Percentiles rank a stretch among this genome's conserved stretches.
These are phyloP conservation scores for Rhabdornis inornatus DNA, from an alignment of 2,113 vertebrate species.

Conservation along the genomic window DNA sequence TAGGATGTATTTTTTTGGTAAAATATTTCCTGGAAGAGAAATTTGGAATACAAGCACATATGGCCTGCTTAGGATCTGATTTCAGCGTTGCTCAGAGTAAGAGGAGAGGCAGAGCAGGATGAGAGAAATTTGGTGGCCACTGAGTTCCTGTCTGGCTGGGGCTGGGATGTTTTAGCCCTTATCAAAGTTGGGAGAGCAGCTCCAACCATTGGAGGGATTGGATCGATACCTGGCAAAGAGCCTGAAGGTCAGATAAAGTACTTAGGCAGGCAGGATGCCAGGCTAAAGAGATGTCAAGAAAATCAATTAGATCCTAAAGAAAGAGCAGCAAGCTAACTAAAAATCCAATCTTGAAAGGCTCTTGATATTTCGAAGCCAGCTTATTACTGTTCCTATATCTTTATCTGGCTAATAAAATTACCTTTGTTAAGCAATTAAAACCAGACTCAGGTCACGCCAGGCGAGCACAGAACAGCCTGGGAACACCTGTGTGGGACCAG, in stretches of 20 bases:
- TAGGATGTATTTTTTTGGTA: not conserved
- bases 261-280: conserved; percentile 84
- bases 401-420: conserved; percentile 77
- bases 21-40: conserved; percentile 47
- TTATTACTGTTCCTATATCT: conserved; percentile 73
- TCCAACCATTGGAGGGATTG: conserved; percentile 68
- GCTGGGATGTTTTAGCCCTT: conserved; percentile 77
- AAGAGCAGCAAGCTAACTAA: conserved; percentile 78
- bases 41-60: conserved; percentile 9
- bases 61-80: conserved; percentile 54
- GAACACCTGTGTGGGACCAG: conserved; percentile 52
- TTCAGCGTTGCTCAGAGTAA: conserved; percentile 54
- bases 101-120: conserved; percentile 49
- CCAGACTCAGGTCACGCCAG: conserved; percentile 56
- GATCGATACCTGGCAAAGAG: conserved; percentile 79
- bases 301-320: conserved; percentile 85
- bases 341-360: conserved; percentile 77
- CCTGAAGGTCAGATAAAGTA: conserved; percentile 87
- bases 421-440: conserved; percentile 77
- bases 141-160: conserved; percentile 74
- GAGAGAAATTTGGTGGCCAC: conserved; percentile 74
- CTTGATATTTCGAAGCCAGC: conserved; percentile 72
- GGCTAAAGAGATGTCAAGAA: conserved; percentile 86
- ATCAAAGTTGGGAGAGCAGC: conserved; percentile 78
- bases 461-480: conserved; percentile 28